These are phyloP conservation scores for Lanistes nyassanus DNA, from an alignment of 1,140 invertebrate species.

Conservation along the genomic window DNA sequence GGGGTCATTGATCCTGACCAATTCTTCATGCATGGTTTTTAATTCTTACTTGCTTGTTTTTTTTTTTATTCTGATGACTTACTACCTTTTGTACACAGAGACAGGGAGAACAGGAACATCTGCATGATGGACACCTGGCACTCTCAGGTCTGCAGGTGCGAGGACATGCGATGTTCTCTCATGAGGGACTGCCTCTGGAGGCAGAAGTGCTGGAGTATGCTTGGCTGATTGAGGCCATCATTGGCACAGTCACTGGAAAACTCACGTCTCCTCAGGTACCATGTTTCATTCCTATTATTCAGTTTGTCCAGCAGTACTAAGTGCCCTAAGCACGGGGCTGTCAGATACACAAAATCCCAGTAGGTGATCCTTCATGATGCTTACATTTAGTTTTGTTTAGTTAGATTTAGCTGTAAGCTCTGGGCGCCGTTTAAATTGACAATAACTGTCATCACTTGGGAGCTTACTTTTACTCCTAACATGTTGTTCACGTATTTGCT, in stretches of 20 bases:
- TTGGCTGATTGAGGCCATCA: conserved; percentile 78
- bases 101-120: conserved; percentile 77
- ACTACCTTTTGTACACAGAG: conserved; percentile 59
- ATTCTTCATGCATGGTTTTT: not conserved
- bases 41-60: no score
- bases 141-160: conserved; percentile 86
- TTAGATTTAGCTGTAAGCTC: no score
- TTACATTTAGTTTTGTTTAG: no score
- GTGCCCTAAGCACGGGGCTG: no score
- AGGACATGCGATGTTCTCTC: conserved; percentile 97
- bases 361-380: no score
- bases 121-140: conserved; percentile 89
- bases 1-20: no score
- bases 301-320: no score
- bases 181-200: conserved; percentile 86
- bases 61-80: not conserved
- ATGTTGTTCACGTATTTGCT: no score
- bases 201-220: conserved; percentile 97
- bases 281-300: not conserved
- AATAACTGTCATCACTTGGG: no score
- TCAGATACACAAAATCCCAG: no score
- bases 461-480: no score
- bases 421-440: no score
- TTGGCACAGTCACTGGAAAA: conserved; percentile 72
- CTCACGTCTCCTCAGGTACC: conserved; percentile 70